Base-by-base conservation (phyloP, 2,888 invertebrate species). In the Phania funesta region DNA sequence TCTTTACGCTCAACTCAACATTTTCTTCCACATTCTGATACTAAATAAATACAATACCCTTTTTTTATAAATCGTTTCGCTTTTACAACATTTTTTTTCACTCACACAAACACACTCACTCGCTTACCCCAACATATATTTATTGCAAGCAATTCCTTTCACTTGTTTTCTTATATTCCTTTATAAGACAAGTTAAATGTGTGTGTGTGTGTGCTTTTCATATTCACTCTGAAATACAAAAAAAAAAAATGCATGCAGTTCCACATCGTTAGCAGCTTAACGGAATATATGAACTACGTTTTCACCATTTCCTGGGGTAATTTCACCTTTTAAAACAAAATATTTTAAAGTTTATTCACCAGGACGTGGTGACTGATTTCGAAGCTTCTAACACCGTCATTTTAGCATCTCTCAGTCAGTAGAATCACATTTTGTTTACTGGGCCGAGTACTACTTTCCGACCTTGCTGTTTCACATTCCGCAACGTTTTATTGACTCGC, bases 1-100 rank as follows among this genome's bases (percentile, higher is more conserved):
- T n/a, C 22, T 32, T 48, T 48, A 48, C 22, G 32, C 46, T 56
- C 22, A 29, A 46, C 32, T 46, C 20, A 65, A 56, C 44, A n/a
- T n/a, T 20, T 56, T 38, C 1, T n/a, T 38, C 13, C 13, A 38
- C 13, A 38, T 38, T 3, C 3, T 26, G 35, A 0, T 38, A 38
- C 4, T 38, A 22, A 6, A 38, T 41, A 41, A 46, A 46, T 11
- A 1, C 24, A 13, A 20, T 1, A 9, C 13, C 29, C n/a, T 46
- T 32, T 46, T 62, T 64, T 13, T 65, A 9, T 22, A 18, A 35
- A 13, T 64, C 20, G 32, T n/a, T 50, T 22, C 13, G 22, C 16
- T 26, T 52, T 9, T 52, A 8, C 16, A 2, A 26, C 6, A 29
- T 9, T 29, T 16, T 52, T 16, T 16, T 18, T 13, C 22, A 22